A percentile compares a stretch with the other conserved stretches of the same genome.
Evolutionary conservation across 2,888 invertebrate species (phyloP).

Genomic region (Leptarthrus brevirostris): DNA sequence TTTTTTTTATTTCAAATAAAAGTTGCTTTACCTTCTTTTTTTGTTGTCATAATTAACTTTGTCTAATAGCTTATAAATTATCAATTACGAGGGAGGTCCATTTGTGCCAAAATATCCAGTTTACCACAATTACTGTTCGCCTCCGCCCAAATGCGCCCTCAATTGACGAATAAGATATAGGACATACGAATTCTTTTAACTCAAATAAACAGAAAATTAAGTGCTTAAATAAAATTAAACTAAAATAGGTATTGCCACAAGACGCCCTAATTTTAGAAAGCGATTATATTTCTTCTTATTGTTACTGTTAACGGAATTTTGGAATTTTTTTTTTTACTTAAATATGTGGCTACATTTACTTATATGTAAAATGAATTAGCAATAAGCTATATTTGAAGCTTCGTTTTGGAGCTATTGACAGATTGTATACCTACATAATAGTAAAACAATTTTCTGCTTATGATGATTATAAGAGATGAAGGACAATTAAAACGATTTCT

Average conservation of each 20-base stretch:
- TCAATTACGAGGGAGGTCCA: slow-evolving; percentile 11
- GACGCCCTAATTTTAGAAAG: too few species aligned
- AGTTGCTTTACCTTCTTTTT: too few species aligned
- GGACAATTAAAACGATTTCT: neutral
- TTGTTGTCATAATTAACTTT: too few species aligned
- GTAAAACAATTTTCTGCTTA: slow-evolving; percentile 4
- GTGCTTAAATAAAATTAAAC: neutral
- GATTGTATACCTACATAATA: too few species aligned
- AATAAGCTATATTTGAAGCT: slow-evolving; percentile 10
- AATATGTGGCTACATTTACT: neutral
- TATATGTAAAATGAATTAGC: neutral
- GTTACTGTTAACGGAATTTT: too few species aligned
- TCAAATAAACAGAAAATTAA: neutral
- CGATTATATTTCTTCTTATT: too few species aligned
- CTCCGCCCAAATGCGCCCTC: slow-evolving; percentile 23
- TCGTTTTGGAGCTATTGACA: slow-evolving; percentile 21
- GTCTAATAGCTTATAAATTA: too few species aligned
- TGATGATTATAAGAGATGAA: slow-evolving; percentile 25
- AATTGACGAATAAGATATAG: too few species aligned
- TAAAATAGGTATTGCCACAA: too few species aligned
- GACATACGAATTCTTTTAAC: too few species aligned
- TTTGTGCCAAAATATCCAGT: slow-evolving; percentile 41
- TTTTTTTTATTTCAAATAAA: too few species aligned
- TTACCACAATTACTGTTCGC: slow-evolving; percentile 9
- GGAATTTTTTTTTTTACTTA: too few species aligned